Evolutionary conservation across 2,797 vertebrate species (phyloP), one percentile per base, ranked within the genome.

Genomic region (Anabacerthia variegaticeps): DNA sequence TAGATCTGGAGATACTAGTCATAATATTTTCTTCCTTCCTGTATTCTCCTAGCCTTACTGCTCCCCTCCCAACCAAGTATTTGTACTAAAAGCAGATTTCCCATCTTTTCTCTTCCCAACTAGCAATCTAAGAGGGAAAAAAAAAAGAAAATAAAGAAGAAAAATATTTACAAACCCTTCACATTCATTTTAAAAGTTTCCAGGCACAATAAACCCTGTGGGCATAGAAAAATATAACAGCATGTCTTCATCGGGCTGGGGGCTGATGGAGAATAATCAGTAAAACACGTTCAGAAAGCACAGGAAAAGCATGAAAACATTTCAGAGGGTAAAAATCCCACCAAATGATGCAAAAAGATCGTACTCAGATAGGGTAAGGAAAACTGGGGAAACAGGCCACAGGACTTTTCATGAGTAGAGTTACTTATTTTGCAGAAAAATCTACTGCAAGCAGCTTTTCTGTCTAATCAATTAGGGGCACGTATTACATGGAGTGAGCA

Each of bases 231-330:
- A 92, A 92, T 58, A 9, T 26, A 89, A 58, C 61, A 91, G 51
- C 23, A 55, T 6, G 12, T 75, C 82, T 78, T 93, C 44, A 0
- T 90, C 73, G 84, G 82, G 44, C 82, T 63, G 79, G 92, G 89
- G 78, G 88, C 67, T 91, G 66, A 89, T 91, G 87, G 32, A 87
- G 39, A 48, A 95, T 86, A 92, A 96, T 89, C 75, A 92, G 76
- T 92, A 93, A 96, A 96, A 91, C 12, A 46, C 78, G 91, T 84
- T 48, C n/a, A 85, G 81, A 93, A 93, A 88, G 58, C 51, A 84
- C 55, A 91, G 44, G 48, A 89, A 92, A 92, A 65, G 51, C 78
- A 89, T 34, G 19, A 80, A 91, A 92, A 46, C 36, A 68, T 62
- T 85, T 75, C 79, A 84, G 67, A 77, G 44, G 55, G 58, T 67